Base-by-base conservation (phyloP, 2,113 vertebrate genomes). In the Phaethon lepturus region DNA sequence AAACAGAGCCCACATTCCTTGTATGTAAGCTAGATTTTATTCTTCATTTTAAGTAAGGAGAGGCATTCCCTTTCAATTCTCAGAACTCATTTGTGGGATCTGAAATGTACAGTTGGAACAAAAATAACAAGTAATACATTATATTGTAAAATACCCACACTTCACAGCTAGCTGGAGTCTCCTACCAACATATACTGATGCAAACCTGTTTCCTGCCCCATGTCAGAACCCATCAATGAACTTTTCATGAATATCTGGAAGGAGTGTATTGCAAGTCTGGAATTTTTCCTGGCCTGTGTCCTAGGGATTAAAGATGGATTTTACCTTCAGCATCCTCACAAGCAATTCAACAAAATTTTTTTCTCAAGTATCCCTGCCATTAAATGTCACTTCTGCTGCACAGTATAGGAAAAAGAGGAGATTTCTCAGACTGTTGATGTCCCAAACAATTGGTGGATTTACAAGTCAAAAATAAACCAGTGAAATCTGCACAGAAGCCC, bases 381-480 rank as follows among this genome's bases (percentile, higher is more conserved):
- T 86, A 79, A 93, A 62, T 3, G 10, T 62, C 23, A 33, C 9
- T 84, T 71, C 35, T 56, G 40, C 44, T 74, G 35, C 56, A 92
- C 11, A 52, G 17, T 28, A 52, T 2, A 75, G 38, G 53, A 90
- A 94, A 82, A 73, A 63, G 4, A 68, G 31, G 33, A 33, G 45
- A 72, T n/a, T 91, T 87, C 72, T 84, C 60, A 72, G 47, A 45
- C 33, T 80, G 56, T 6, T 91, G 53, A 49, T 72, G 55, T 89
- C 64, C 33, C 52, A 75, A 74, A 80, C 50, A 88, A 86, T 2
- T 81, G 63, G 90, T 33, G 18, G 53, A 79, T 85, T 90, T 90
- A 75, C 25, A 92, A 90, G 71, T 62, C 45, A 94, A 88, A 96
- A 95, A 68, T 35, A 93, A 94, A 53, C 24, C 24, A 93, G 55